Evolutionary conservation across 2,797 vertebrate genomes (phyloP).

Genomic region (Typhlichthys subterraneus): DNA sequence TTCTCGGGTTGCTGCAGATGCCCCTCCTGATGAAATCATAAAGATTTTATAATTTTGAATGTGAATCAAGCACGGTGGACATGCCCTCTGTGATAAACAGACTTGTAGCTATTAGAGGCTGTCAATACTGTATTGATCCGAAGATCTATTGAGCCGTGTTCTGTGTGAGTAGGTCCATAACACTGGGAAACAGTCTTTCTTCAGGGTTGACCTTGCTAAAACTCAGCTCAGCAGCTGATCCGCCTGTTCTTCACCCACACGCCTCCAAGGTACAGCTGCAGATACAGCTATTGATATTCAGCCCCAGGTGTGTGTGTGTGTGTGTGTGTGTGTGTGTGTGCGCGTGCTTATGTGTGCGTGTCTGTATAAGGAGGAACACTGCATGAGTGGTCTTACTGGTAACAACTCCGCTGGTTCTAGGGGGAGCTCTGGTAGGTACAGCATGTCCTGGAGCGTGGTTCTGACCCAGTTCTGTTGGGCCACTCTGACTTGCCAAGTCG

Average conservation of each 20-base stretch:
- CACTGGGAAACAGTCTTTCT: too few species aligned
- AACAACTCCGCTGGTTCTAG: background rate
- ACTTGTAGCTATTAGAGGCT: background rate
- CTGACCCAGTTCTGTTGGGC: slow-evolving; percentile 11
- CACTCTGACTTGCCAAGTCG: background rate
- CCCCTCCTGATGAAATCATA: too few species aligned
- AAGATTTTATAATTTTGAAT: background rate
- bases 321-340: background rate
- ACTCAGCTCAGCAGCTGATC: background rate
- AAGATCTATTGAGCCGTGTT: background rate
- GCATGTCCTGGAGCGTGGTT: background rate
- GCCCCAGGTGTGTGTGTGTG: background rate
- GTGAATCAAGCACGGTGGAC: background rate
- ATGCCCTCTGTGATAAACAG: background rate
- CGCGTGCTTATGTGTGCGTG: background rate
- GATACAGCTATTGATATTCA: background rate
- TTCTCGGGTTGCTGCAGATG: too few species aligned
- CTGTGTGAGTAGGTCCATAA: too few species aligned
- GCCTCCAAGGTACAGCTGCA: background rate
- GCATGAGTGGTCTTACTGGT: slow-evolving; percentile 2
- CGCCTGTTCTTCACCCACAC: background rate
- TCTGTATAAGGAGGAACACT: background rate
- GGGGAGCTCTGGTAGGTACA: background rate
- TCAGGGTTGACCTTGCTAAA: too few species aligned
- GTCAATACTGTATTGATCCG: background rate